Evolutionary conservation across 2,113 vertebrate genomes (phyloP), one percentile per base, ranked within the genome.

Genomic region (Puntigrus tetrazona): DNA sequence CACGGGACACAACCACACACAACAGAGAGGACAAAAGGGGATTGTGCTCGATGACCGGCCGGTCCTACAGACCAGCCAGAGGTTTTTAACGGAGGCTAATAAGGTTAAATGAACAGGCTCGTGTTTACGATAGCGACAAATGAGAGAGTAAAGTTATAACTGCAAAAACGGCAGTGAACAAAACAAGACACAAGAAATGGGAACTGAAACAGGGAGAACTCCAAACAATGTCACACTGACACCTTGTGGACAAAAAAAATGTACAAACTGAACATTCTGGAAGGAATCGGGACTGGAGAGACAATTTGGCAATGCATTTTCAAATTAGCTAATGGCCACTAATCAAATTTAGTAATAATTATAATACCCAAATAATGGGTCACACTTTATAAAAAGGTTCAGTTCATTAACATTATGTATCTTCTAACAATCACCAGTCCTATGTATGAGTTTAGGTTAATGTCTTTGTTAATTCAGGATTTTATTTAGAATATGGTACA

Each of bases 191-290:
- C 5, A 83, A 75, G 88, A 90, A 89, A 91, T 87, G 91, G 81
- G 87, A 87, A 86, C 85, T 25, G 57, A 83, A 69, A 78, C 10
- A 22, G 47, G 83, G 69, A 88, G n/a, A 7, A 52, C 52, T 29
- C 85, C 80, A 73, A 76, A 83, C 80, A 87, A 63, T 57, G 45
- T 50, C 83, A 89, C 91, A 90, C 84, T 90, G 94, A 93, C 94
- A 92, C 89, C 94, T 92, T 85, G 86, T 91, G 92, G 92, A 89
- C 84, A 18, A 85, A 67, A 22, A n/a, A n/a, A n/a, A n/a, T n/a
- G n/a, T n/a, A 72, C 41, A 74, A 59, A 67, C 7, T 2, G 86
- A 90, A 83, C 70, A 82, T 88, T 89, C 83, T 78, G 69, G 85
- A 89, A 89, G 61, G 25, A 38, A 11, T 47, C 36, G 7, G 31